A percentile compares a stretch with the other conserved stretches of the same genome.
These are phyloP conservation scores for Amazona vittata DNA, from an alignment of 2,113 vertebrate genomes.

Conservation along the genomic window DNA sequence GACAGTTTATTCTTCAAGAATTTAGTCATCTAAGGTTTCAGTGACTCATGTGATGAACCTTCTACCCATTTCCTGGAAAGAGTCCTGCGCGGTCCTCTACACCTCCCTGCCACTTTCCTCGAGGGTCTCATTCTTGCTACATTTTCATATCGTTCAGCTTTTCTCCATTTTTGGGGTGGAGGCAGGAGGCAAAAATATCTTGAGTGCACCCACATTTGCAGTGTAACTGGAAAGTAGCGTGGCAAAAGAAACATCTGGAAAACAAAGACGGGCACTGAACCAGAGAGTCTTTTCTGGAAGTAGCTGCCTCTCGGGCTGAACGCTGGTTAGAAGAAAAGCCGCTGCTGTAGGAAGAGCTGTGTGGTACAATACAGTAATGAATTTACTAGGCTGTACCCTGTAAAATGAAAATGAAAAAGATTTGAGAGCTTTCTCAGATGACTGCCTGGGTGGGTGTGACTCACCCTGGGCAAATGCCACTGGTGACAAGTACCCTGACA, in stretches of 20 bases:
- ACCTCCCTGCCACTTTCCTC: not conserved
- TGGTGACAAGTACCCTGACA: constrained; percentile 19
- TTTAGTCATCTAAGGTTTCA: constrained; percentile 51
- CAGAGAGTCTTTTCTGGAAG: not conserved
- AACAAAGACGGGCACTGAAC: not conserved
- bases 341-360: not conserved
- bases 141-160: not conserved
- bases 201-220: not conserved
- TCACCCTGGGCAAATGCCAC: constrained; percentile 24
- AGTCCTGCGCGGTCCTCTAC: not conserved
- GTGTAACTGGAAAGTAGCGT: not conserved
- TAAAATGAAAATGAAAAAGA: constrained; percentile 30
- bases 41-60: constrained; percentile 57
- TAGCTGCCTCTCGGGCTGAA: not conserved
- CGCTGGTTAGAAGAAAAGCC: not conserved
- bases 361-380: not conserved
- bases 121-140: not conserved
- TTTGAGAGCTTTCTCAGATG: not conserved
- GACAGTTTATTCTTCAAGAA: constrained; percentile 52
- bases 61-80: constrained; percentile 51
- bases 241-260: not conserved
- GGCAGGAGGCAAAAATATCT: not conserved
- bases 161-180: not conserved
- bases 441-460: not conserved
- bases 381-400: not conserved